Conservation (phyloP, 2,113 vertebrate species). For the Brachyistius frenatus region DNA sequence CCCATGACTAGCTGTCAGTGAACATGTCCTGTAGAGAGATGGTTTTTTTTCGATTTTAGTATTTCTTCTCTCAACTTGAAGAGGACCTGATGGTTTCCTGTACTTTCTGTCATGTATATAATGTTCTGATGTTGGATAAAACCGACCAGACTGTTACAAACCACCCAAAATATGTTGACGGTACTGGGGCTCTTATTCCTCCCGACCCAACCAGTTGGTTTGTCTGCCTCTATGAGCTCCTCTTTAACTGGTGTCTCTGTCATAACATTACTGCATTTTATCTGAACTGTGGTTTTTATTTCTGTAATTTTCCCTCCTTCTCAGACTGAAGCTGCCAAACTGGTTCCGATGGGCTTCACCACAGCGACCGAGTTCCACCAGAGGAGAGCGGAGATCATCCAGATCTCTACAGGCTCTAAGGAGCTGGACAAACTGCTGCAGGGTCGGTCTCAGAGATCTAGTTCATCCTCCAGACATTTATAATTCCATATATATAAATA, state of each 20-base stretch:
- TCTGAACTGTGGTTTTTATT: background rate
- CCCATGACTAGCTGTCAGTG: too few relatives aligned
- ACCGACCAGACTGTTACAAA: too few relatives aligned
- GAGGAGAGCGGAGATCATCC: slow-evolving; percentile 96
- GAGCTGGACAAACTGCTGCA: slow-evolving; percentile 92
- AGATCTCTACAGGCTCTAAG: slow-evolving; percentile 98
- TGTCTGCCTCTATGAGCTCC: background rate
- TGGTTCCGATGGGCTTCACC: slow-evolving; percentile 98
- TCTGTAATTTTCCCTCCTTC: background rate
- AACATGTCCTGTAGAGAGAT: too few relatives aligned
- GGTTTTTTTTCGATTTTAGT: too few relatives aligned
- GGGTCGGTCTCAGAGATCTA: background rate
- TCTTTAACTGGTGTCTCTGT: background rate
- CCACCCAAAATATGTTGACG: too few relatives aligned
- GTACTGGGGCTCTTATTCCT: too few relatives aligned
- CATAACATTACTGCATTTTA: background rate
- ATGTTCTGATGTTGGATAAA: too few relatives aligned
- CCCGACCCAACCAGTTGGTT: background rate
- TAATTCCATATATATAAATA: too few relatives aligned
- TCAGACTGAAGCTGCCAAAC: slow-evolving; percentile 94
- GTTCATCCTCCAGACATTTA: background rate
- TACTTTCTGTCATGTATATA: too few relatives aligned
- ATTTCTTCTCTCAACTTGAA: too few relatives aligned
- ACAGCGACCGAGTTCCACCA: slow-evolving; percentile 98
- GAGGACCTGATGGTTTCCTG: too few relatives aligned